Conservation (phyloP, 2,113 vertebrate species). For the Physeter macrocephalus region DNA sequence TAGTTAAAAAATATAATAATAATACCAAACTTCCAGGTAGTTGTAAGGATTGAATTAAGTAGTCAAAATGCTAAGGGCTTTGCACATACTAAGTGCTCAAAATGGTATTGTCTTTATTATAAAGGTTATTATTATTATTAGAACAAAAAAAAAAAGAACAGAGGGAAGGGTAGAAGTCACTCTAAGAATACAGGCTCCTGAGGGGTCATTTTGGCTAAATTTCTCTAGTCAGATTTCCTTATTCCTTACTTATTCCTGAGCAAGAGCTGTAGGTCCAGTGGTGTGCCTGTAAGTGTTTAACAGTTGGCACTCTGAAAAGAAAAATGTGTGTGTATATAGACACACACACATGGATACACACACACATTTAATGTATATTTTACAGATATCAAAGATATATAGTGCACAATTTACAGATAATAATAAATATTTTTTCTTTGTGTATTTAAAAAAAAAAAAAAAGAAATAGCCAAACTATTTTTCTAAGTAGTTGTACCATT, state of each 20-base stretch:
- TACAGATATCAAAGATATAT: background rate
- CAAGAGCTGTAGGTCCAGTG: background rate
- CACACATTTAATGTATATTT: background rate
- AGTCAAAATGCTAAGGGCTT: too few relatives aligned
- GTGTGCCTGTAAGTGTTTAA: background rate
- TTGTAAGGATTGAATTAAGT: too few relatives aligned
- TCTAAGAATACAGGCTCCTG: background rate
- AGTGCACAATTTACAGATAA: background rate
- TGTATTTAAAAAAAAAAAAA: background rate
- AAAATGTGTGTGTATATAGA: background rate
- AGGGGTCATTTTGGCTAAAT: background rate
- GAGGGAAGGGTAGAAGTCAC: background rate
- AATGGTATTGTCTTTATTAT: too few relatives aligned
- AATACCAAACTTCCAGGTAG: too few relatives aligned
- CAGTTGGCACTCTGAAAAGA: background rate
- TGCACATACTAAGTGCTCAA: too few relatives aligned
- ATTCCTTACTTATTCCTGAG: background rate
- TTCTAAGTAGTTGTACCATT: background rate
- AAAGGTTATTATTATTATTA: too few relatives aligned
- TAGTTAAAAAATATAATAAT: too few relatives aligned
- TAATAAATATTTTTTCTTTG: background rate
- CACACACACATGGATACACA: background rate
- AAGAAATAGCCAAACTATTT: background rate
- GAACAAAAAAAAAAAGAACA: background rate
- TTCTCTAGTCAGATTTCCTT: background rate